Evolutionary conservation across 1,140 invertebrate genomes (phyloP), one percentile per base, ranked within the genome.

Genomic region (Harlomillsia oculata): DNA sequence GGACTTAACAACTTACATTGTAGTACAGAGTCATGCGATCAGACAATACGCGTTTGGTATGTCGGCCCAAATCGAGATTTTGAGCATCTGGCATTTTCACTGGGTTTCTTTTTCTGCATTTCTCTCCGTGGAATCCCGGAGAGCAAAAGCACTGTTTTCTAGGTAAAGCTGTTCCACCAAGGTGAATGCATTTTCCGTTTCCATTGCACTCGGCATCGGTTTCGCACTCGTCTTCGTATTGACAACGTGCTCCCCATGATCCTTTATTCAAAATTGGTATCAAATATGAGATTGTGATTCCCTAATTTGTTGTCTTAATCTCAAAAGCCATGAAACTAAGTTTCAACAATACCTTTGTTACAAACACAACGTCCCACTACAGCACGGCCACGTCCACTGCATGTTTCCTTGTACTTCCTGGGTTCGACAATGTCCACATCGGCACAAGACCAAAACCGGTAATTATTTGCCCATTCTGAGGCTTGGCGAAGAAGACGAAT

Each of bases 371-470:
- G 41, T 6, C 81, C 82, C 13, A 85, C 72, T 40, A 85, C 77
- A 68, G 86, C 80, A 68, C 81, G 78, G 2, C 89, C 89, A 65
- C 89, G 81, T 29, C 83, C 83, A 56, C 81, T 86, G 69, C 90
- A 96, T 18, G 80, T 79, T 71, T 91, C 86, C 56, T 81, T 79
- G 71, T 83, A 89, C 14, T 79, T 74, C 57, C 40, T 53, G 45
- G 39, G 55, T 28, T 51, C 34, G 32, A 63, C 25, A 61, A 97
- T 87, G 67, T 95, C 89, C 40, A 97, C 83, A 73, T 97, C 93
- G 2, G 92, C 87, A 68, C 94, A 97, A 0, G 89, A 92, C 87
- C 89, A 93, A 74, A 97, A 96, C 60, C 81, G 76, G 70, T 94
- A 96, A 9, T 16, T 48, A 11, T 74, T 72, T 1, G 82, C 81